These are phyloP conservation scores for Microcebus murinus DNA, from an alignment of 2,113 vertebrate genomes.

Conservation along the genomic window DNA sequence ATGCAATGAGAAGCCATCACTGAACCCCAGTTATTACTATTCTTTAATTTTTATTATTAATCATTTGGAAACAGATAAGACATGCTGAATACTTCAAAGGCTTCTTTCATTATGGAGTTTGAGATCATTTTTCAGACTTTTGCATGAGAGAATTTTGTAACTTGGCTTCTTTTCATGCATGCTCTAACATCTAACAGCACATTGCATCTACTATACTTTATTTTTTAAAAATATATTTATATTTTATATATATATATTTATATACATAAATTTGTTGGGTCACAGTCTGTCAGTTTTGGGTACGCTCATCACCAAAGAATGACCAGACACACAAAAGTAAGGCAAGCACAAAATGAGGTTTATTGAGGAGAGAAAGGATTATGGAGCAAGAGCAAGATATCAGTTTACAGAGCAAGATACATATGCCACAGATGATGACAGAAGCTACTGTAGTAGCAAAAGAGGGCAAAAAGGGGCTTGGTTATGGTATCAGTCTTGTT, in stretches of 20 bases:
- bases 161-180: not conserved
- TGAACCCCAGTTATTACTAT: not conserved
- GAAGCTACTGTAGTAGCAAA: too few species aligned
- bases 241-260: too few species aligned
- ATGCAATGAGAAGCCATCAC: not conserved
- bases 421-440: too few species aligned
- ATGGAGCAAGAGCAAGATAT: too few species aligned
- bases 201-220: not conserved
- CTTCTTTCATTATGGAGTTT: not conserved
- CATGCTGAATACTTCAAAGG: not conserved
- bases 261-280: not conserved
- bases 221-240: not conserved
- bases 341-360: too few species aligned
- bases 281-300: too few species aligned
- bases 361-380: too few species aligned
- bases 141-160: not conserved
- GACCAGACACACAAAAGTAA: too few species aligned
- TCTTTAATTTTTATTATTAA: constrained; percentile 60
- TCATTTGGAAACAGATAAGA: constrained; percentile 3
- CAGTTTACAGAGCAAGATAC: too few species aligned
- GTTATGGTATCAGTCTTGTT: too few species aligned
- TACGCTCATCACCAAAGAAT: too few species aligned
- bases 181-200: not conserved
- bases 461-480: too few species aligned
- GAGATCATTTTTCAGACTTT: not conserved